Conservation (phyloP, 2,888 invertebrate species). For the Plutella xylostella region DNA sequence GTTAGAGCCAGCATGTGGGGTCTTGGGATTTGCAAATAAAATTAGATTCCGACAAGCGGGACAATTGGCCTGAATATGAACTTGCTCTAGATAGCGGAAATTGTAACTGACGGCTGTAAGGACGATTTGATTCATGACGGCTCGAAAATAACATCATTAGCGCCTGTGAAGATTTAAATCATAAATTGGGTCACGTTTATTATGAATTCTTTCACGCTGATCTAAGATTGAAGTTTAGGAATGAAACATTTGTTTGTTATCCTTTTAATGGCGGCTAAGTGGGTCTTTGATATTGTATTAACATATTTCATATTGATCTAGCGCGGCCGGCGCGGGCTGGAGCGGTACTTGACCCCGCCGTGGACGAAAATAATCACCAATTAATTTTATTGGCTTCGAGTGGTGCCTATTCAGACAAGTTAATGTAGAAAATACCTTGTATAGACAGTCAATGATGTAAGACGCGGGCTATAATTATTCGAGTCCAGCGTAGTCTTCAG, state of each 20-base stretch:
- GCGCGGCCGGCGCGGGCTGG: background rate
- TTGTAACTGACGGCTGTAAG: conserved; percentile 8
- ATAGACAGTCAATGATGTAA: background rate
- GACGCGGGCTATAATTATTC: background rate
- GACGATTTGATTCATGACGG: conserved; percentile 12
- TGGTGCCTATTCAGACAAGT: background rate
- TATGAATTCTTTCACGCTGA: background rate
- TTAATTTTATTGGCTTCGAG: conserved; percentile 35
- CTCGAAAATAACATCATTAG: conserved; percentile 2
- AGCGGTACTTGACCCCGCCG: conserved; percentile 31
- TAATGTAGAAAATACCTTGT: background rate
- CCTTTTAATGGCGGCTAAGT: background rate
- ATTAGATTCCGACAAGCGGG: conserved; percentile 19
- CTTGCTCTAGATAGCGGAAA: conserved; percentile 9
- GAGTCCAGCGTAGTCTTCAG: too few species aligned
- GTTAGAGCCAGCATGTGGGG: conserved; percentile 6
- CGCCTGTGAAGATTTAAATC: background rate
- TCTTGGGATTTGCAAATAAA: conserved; percentile 13
- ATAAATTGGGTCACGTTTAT: background rate
- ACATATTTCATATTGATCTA: background rate
- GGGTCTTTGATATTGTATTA: conserved; percentile 6
- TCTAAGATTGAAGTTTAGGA: background rate
- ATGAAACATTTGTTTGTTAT: background rate
- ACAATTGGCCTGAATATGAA: conserved; percentile 21
- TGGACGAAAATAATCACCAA: conserved; percentile 39